Base-by-base conservation (phyloP, 2,888 invertebrate genomes). In the Trilocha varians region DNA sequence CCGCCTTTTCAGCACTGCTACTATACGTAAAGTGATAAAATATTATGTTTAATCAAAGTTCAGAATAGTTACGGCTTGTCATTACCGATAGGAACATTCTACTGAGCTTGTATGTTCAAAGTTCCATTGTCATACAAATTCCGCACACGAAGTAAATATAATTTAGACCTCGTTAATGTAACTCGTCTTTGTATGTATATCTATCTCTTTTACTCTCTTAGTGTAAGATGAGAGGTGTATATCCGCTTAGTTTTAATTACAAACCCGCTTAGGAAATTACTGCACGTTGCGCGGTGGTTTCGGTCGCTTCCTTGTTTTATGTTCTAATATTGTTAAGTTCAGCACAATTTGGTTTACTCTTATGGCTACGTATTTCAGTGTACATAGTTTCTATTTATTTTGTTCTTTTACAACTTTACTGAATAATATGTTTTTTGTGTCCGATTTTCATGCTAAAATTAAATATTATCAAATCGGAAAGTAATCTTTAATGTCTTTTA, bases 211-310 rank as follows among this genome's bases (percentile, higher is more conserved):
- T 58, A 51, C 53, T 44, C 52, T 38, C 57, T 45, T 46, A 38
- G 57, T 55, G 60, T 58, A 57, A 56, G 63, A 63, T 56, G 54
- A 57, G 51, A 48, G 65, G 65, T 57, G 57, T 66, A 70, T 55
- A 64, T 58, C 59, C 62, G 65, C 68, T 73, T 70, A 64, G 71
- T 70, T 77, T 75, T 78, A 78, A 78, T 78, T 78, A 75, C 70
- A 62, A 50, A 53, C 49, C 56, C 57, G 59, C 62, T 62, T 59
- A 64, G 70, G 63, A 65, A 65, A 72, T 70, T 69, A 63, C 62
- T 43, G 46, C 51, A 48, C 43, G 52, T 48, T 55, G 56, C 54
- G 41, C 45, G 48, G 53, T 49, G 55, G 50, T 50, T 52, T 49
- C 48, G 48, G 49, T 48, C 44, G 45, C 41, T 48, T 46, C 52